Evolutionary conservation across 2,888 invertebrate species (phyloP).

Genomic region (Tipula unca): DNA sequence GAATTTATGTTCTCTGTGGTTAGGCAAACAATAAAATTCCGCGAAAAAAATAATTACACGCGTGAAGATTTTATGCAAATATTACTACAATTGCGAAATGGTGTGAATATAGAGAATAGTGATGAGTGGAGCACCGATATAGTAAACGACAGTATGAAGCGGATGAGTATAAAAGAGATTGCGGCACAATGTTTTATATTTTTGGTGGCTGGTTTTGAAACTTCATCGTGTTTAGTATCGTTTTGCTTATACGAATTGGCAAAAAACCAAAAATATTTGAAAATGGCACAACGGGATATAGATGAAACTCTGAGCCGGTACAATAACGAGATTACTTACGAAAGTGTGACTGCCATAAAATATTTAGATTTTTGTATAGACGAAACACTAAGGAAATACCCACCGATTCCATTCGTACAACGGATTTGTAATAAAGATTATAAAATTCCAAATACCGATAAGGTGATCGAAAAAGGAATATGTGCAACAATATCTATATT

Average conservation of each 20-base stretch:
- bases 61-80: conserved; percentile 36
- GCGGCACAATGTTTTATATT: conserved; percentile 16
- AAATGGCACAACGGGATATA: neutral
- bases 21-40: conserved; percentile 31
- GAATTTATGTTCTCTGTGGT: conserved; percentile 34
- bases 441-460: conserved; percentile 16
- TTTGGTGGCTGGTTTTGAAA: neutral
- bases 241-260: conserved; percentile 20
- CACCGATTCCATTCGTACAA: conserved; percentile 19
- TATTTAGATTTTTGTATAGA: conserved; percentile 15
- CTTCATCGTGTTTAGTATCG: neutral
- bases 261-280: neutral
- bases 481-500: conserved; percentile 15
- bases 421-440: conserved; percentile 20
- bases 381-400: conserved; percentile 20
- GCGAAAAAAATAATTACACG: conserved; percentile 31
- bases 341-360: neutral
- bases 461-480: conserved; percentile 17
- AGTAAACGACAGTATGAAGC: neutral
- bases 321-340: neutral
- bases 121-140: conserved; percentile 23
- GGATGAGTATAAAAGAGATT: neutral
- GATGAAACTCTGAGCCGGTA: neutral
- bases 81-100: conserved; percentile 33
- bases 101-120: conserved; percentile 22